Evolutionary conservation across 2,888 invertebrate genomes (phyloP), one percentile per base, ranked within the genome.

Genomic region (Agonopterix heracliana): DNA sequence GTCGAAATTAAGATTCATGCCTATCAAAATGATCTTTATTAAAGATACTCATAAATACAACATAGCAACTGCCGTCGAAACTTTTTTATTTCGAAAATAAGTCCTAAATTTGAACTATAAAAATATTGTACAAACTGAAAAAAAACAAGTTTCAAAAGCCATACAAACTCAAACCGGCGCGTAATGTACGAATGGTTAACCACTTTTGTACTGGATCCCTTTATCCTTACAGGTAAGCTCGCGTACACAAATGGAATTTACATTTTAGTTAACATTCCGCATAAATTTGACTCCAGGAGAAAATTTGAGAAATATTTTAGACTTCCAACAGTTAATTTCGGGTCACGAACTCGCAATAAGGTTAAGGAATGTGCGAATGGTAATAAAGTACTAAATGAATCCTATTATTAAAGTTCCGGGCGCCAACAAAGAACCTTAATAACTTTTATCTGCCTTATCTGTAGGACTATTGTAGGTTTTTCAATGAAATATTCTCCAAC

Each of bases 181-280:
- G 50, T 66, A 63, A 63, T 49, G 65, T 71, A 65, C 71, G 64
- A 74, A 76, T 73, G 74, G 71, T 66, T 71, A 70, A 72, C 70
- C 75, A 72, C 70, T 69, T 63, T 63, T 60, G 60, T 54, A 55
- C 65, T 50, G 56, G 67, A 68, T 60, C 68, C 68, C 61, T 55
- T 61, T 60, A 67, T 69, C 64, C 57, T 61, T 58, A 61, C 48
- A 47, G 46, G 71, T 65, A 73, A 59, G 54, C 47, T 54, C 52
- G 35, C 38, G 49, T 17, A 52, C 53, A 60, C 42, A 63, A 53
- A 48, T 45, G 43, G 9, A 43, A 48, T 42, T 43, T 34, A 14
- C 43, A 36, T 43, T 43, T 47, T 36, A 36, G 36, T 43, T 47
- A 43, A 43, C 38, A 36, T 17, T 7, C 17, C 14, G 11, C 12